Percentiles rank a stretch among this genome's conserved stretches.
These are phyloP conservation scores for Dynastes hyllus DNA, from an alignment of 2,888 invertebrate species.

Conservation along the genomic window DNA sequence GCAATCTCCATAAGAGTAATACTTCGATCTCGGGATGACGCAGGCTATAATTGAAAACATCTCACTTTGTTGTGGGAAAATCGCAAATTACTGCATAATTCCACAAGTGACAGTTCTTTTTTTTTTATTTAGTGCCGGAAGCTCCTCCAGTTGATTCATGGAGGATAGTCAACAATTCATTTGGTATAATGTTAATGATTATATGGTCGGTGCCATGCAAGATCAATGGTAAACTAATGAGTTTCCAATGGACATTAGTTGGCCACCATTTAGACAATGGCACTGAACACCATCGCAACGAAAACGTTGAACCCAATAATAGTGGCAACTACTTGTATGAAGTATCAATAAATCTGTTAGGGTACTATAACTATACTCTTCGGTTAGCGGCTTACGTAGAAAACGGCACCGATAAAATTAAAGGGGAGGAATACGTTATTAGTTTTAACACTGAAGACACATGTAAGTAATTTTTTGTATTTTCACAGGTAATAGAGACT, in stretches of 20 bases:
- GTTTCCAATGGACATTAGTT: background rate
- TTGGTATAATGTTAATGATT: background rate
- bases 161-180: background rate
- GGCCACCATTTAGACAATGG: background rate
- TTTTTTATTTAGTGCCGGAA: conserved; percentile 25
- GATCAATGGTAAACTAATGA: background rate
- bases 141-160: background rate
- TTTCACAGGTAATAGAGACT: background rate
- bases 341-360: background rate
- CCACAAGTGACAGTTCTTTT: background rate
- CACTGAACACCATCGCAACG: too few species aligned
- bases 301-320: background rate
- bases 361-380: background rate
- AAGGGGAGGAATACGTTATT: background rate
- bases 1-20: too few species aligned
- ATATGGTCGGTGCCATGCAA: background rate
- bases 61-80: too few species aligned
- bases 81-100: background rate
- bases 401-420: background rate
- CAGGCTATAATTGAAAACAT: too few species aligned
- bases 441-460: background rate
- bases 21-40: too few species aligned
- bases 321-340: background rate
- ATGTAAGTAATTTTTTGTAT: background rate
- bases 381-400: background rate